Conservation (phyloP, 2,113 vertebrate species). For the Oreochromis aureus region DNA sequence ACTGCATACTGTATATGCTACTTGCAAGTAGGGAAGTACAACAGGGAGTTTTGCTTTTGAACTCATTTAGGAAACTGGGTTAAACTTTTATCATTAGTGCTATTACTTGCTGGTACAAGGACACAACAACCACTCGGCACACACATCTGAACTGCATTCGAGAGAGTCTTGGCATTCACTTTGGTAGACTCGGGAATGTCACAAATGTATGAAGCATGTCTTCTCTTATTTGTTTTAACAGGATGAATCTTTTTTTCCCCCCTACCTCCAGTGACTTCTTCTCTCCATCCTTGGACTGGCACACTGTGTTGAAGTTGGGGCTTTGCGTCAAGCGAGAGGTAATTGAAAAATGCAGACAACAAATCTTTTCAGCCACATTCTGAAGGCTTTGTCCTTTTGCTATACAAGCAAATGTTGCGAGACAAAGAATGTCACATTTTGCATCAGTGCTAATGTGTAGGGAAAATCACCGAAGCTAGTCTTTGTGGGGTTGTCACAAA, state of each 20-base stretch:
- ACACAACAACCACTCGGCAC: background rate
- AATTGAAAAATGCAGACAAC: slow-evolving; percentile 65
- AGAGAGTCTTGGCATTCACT: background rate
- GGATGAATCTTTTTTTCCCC: background rate
- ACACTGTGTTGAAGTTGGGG: background rate
- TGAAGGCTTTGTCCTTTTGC: slow-evolving; percentile 54
- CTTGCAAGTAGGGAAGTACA: slow-evolving; percentile 7
- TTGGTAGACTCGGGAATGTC: slow-evolving; percentile 10
- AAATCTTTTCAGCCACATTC: slow-evolving; percentile 61
- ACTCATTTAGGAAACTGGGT: slow-evolving; percentile 47
- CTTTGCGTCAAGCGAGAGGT: slow-evolving; percentile 18
- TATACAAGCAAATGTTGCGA: slow-evolving; percentile 43
- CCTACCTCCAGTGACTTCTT: background rate
- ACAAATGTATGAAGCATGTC: background rate
- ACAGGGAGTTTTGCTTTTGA: slow-evolving; percentile 42
- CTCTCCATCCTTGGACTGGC: slow-evolving; percentile 21
- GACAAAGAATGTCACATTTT: slow-evolving; percentile 55
- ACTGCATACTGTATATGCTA: background rate
- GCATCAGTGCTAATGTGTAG: slow-evolving; percentile 20
- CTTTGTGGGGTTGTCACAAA: slow-evolving; percentile 12
- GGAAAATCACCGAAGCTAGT: slow-evolving; percentile 29
- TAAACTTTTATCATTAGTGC: slow-evolving; percentile 20
- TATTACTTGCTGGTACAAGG: background rate
- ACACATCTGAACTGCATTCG: background rate
- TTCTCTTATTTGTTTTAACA: background rate